Evolutionary conservation across 2,888 invertebrate species (phyloP).

Genomic region (Drosophila mercatorum): DNA sequence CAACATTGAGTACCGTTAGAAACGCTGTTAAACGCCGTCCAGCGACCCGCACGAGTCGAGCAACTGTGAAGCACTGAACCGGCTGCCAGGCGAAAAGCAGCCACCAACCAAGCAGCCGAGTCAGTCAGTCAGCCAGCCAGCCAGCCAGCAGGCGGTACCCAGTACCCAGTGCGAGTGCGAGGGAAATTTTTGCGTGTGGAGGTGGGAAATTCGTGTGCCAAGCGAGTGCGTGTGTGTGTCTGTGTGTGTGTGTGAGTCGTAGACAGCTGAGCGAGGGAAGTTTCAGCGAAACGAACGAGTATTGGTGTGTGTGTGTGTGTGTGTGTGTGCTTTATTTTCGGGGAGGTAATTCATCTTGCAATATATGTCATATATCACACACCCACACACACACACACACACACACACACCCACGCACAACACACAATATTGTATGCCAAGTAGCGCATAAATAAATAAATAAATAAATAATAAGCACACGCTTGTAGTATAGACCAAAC

Average conservation of each 20-base stretch:
- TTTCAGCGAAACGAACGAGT: slow-evolving; percentile 35
- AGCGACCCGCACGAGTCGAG: slow-evolving; percentile 54
- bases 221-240: neutral
- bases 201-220: slow-evolving; percentile 42
- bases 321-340: slow-evolving; percentile 52
- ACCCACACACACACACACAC: slow-evolving; percentile 20
- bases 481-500: slow-evolving; percentile 5
- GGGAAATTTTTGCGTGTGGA: slow-evolving; percentile 45
- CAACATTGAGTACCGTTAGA: slow-evolving; percentile 18
- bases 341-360: slow-evolving; percentile 68
- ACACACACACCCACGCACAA: neutral
- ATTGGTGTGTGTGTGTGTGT: neutral
- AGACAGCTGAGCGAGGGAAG: slow-evolving; percentile 61
- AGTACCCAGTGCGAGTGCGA: slow-evolving; percentile 23
- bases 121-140: slow-evolving; percentile 1
- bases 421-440: slow-evolving; percentile 10
- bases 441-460: slow-evolving; percentile 22
- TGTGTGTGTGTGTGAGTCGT: slow-evolving; percentile 5
- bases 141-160: slow-evolving; percentile 6
- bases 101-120: slow-evolving; percentile 27
- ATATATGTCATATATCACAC: slow-evolving; percentile 58
- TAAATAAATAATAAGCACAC: slow-evolving; percentile 30
- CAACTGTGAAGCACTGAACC: slow-evolving; percentile 58
- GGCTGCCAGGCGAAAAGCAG: slow-evolving; percentile 21
- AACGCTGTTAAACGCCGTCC: slow-evolving; percentile 9